Evolutionary conservation across 2,888 invertebrate species (phyloP), one percentile per base, ranked within the genome.

Genomic region (Tetranychus piercei): DNA sequence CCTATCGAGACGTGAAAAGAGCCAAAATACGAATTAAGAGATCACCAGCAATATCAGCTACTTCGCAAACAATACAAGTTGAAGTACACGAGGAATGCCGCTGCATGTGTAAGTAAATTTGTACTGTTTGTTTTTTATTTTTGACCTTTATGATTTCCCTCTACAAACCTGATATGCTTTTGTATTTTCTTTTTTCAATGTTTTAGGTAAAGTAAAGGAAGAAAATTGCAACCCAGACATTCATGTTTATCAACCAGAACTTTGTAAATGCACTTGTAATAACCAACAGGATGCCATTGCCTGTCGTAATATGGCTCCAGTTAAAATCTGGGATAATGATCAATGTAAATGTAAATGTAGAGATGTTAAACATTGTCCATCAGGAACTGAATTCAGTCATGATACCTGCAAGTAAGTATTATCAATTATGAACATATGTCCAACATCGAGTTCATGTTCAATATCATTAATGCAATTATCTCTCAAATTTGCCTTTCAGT

Each of bases 321-420:
- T 18, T n/a, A 73, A 73, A 15, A 43, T 18, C 9, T 73, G 73
- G 73, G 73, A 73, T 15, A 23, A 23, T 18, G 9, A 11, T 15
- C n/a, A 73, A n/a, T 73, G 73, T 23, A 73, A 20, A 15, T 73
- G 73, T 22, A 73, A 73, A 65, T 73, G 73, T 64, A 34, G 55
- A 9, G 20, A 64, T 20, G 34, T n/a, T 5, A 18, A 20, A 8
- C 73, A 73, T 23, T 73, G 73, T 65, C 44, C 73, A 23, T 43
- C 73, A 44, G 73, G 73, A 65, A 23, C 44, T 20, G 73, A 22
- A 4, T 73, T 73, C 64, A 73, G 65, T 23, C 55, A 55, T 20
- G 45, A n/a, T 22, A 23, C 73, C 5, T 73, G 73, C 73, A 65
- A 20, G 73, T 73, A 65, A 73, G 65, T 55, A 15, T 15, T 15